These are phyloP conservation scores for Acanthacorydalis orientalis DNA, from an alignment of 2,888 invertebrate genomes.

Conservation along the genomic window DNA sequence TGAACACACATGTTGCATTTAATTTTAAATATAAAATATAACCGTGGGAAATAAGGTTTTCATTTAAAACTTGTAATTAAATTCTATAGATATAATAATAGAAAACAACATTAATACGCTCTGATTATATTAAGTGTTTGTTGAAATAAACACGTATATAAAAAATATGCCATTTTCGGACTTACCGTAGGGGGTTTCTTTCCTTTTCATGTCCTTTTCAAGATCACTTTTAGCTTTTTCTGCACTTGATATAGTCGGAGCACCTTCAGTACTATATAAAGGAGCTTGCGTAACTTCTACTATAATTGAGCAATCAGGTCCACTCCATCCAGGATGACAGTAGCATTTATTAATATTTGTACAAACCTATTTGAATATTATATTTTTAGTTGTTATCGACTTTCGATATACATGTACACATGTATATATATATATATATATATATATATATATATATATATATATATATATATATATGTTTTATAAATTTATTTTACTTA, in stretches of 20 bases:
- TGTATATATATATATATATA: too few species aligned
- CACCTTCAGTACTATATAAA: slow-evolving; percentile 35
- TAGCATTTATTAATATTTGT: slow-evolving; percentile 86
- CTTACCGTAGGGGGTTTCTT: slow-evolving; percentile 90
- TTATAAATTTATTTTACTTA: too few species aligned
- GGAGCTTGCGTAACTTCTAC: slow-evolving; percentile 45
- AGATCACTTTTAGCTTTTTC: slow-evolving; percentile 30
- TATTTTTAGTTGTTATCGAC: too few species aligned
- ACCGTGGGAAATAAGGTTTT: too few species aligned
- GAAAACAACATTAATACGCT: not conserved
- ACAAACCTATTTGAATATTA: slow-evolving; percentile 50
- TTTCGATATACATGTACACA: too few species aligned
- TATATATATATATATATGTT: too few species aligned
- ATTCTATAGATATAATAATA: too few species aligned
- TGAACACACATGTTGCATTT: too few species aligned
- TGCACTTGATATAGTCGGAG: slow-evolving; percentile 36
- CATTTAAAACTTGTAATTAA: too few species aligned
- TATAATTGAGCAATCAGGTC: slow-evolving; percentile 70
- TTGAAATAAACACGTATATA: not conserved
- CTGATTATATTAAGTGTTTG: slow-evolving; percentile 5
- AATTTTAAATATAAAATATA: too few species aligned
- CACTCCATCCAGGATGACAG: slow-evolving; percentile 77
- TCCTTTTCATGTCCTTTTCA: slow-evolving; percentile 57
- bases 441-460: too few species aligned
- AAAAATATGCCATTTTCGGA: not conserved